phyloP scores from a whole-genome alignment of 2,113 vertebrate genomes.

The Ia io region DNA sequence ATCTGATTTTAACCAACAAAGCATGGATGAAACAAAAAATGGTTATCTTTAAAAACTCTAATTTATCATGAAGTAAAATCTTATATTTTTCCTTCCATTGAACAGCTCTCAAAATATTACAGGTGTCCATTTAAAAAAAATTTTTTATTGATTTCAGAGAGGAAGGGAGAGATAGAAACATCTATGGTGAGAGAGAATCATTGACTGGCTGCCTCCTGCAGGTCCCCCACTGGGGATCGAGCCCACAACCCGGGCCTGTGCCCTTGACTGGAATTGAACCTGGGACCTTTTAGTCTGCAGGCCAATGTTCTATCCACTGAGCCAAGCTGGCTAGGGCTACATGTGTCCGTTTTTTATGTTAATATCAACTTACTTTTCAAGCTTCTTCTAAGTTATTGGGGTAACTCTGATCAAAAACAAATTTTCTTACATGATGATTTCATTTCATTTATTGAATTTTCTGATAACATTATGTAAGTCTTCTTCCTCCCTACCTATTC shows the following conservation, averaged over 20 bases:
- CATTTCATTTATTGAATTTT: slow-evolving; percentile 1
- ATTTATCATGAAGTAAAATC: not conserved
- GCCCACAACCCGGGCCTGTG: no score
- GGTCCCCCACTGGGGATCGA: no score
- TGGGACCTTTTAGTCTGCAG: no score
- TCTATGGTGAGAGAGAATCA: no score
- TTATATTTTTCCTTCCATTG: not conserved
- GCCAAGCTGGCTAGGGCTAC: not conserved
- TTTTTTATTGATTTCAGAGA: no score
- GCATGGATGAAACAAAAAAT: not conserved
- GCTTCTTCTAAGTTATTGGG: not conserved
- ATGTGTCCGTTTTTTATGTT: not conserved
- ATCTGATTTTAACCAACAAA: not conserved
- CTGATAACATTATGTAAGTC: not conserved
- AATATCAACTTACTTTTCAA: not conserved
- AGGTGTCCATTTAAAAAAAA: not conserved
- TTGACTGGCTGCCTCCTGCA: no score
- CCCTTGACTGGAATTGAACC: no score
- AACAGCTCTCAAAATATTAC: slow-evolving; percentile 17
- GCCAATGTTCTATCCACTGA: no score
- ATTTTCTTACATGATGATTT: not conserved
- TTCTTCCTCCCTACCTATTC: not conserved
- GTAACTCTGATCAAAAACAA: not conserved
- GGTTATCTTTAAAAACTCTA: not conserved
- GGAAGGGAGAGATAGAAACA: no score